Conservation (phyloP, 2,113 vertebrate species). For the Neopipo cinnamomea region DNA sequence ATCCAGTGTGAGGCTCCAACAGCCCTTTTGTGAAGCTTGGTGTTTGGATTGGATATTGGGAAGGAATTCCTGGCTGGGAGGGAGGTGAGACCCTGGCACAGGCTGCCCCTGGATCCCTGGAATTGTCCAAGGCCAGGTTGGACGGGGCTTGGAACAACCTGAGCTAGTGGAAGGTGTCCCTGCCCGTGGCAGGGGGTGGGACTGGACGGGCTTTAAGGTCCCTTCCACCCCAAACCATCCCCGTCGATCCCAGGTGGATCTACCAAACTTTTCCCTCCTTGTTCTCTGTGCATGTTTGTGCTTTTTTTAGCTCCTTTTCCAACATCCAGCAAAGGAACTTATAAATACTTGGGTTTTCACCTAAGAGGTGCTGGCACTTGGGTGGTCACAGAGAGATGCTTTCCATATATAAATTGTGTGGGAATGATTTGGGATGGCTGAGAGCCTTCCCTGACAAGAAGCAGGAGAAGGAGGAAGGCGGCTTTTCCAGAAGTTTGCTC, state of each 20-base stretch:
- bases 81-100: neutral
- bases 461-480: neutral
- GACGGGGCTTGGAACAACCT: neutral
- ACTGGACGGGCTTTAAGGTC: neutral
- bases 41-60: neutral
- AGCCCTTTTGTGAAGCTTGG: neutral
- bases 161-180: neutral
- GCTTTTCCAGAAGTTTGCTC: slow-evolving; percentile 9
- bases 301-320: neutral
- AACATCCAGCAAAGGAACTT: neutral
- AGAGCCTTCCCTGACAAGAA: neutral
- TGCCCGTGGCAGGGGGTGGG: neutral
- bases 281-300: neutral
- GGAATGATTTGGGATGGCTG: neutral
- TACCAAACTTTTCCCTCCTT: neutral
- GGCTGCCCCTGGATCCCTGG: neutral
- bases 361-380: neutral
- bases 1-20: neutral
- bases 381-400: neutral
- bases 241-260: neutral
- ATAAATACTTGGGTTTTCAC: neutral
- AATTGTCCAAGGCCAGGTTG: neutral
- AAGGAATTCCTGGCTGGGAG: rapidly evolving
- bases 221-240: neutral
- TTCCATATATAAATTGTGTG: neutral